Conservation (phyloP, 2,888 invertebrate species). For the Mythimna ferrago region DNA sequence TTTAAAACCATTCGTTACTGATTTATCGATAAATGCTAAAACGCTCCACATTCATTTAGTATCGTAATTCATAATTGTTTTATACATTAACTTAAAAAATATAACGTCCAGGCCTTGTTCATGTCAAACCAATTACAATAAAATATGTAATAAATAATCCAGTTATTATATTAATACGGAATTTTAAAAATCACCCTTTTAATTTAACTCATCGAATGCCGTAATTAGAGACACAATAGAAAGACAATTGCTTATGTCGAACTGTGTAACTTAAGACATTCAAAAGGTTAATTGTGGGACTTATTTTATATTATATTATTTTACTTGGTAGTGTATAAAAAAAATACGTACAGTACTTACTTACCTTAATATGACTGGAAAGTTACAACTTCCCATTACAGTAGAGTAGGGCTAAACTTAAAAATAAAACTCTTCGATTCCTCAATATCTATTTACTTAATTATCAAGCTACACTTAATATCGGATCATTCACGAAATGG, state of each 20-base stretch:
- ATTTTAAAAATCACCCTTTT: constrained; percentile 22
- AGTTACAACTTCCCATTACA: constrained; percentile 34
- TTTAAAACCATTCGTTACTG: constrained; percentile 29
- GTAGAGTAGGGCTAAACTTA: constrained; percentile 43
- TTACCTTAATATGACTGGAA: background rate
- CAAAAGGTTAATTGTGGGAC: no score
- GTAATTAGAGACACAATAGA: no score
- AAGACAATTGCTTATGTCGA: no score
- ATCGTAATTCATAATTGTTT: constrained; percentile 26
- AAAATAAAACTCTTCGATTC: constrained; percentile 50
- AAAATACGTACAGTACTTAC: constrained; percentile 3
- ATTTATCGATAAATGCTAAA: constrained; percentile 38
- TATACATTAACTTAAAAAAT: constrained; percentile 7
- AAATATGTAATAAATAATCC: constrained; percentile 35
- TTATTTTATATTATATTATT: background rate
- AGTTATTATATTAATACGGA: constrained; percentile 43
- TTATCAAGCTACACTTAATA: constrained; percentile 69
- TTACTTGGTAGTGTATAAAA: background rate
- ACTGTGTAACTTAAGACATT: no score
- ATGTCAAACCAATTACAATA: constrained; percentile 42
- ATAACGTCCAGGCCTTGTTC: constrained; percentile 31
- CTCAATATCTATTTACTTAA: constrained; percentile 64
- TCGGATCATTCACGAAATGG: constrained; percentile 76
- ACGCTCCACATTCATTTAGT: constrained; percentile 27
- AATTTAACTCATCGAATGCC: no score